These are phyloP conservation scores for Archips crataeganus DNA, from an alignment of 2,888 invertebrate species.

Conservation along the genomic window DNA sequence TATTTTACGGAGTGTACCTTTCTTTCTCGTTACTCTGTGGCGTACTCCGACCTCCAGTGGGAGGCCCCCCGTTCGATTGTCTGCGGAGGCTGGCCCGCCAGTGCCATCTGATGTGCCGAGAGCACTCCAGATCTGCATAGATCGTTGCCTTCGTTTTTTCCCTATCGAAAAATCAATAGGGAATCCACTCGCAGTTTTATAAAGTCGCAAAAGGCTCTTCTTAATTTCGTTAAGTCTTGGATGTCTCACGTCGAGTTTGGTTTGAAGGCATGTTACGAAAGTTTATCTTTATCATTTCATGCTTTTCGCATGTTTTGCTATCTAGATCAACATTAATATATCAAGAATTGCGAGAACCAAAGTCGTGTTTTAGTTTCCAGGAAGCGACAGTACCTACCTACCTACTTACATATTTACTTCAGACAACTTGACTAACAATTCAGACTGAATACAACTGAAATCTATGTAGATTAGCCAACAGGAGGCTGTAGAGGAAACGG, in stretches of 20 bases:
- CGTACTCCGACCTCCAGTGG: constrained; percentile 78
- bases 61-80: constrained; percentile 83
- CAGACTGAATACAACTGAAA: constrained; percentile 3
- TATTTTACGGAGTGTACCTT: constrained; percentile 8
- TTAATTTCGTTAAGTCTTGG: constrained; percentile 67
- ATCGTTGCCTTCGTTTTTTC: constrained; percentile 86
- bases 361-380: not conserved
- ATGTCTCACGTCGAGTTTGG: constrained; percentile 53
- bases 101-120: constrained; percentile 86
- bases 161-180: constrained; percentile 84
- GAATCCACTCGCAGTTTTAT: constrained; percentile 73
- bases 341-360: not conserved
- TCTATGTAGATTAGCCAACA: constrained; percentile 59
- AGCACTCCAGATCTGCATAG: constrained; percentile 86
- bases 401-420: too few species aligned
- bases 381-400: not conserved
- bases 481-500: constrained; percentile 65
- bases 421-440: not conserved
- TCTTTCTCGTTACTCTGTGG: constrained; percentile 68
- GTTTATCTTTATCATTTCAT: not conserved
- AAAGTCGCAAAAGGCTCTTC: constrained; percentile 76
- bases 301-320: not conserved
- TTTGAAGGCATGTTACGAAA: not conserved
- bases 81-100: constrained; percentile 85
- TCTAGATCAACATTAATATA: not conserved